These are phyloP conservation scores for Allobates femoralis DNA, from an alignment of 2,797 vertebrate species.

Conservation along the genomic window DNA sequence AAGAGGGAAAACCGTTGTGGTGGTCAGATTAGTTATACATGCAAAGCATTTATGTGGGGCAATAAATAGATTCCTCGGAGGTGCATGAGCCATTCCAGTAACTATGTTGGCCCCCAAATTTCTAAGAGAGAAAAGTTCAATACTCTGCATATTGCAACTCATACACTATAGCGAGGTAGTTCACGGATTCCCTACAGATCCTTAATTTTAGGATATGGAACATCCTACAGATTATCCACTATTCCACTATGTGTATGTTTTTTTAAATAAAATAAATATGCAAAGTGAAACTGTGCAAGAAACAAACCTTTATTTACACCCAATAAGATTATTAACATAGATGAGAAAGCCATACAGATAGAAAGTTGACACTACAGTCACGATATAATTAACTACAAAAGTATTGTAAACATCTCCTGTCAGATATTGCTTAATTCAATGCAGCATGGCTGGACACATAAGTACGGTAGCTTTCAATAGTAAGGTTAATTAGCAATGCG, in stretches of 20 bases:
- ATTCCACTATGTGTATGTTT: background rate
- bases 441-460: background rate
- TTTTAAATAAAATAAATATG: background rate
- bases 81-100: no score
- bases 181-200: no score
- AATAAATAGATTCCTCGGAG: no score
- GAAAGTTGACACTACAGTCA: background rate
- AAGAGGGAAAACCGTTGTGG: no score
- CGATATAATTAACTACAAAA: background rate
- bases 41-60: no score
- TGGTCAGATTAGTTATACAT: no score
- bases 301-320: constrained; percentile 14
- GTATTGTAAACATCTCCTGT: background rate
- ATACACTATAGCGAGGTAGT: no score
- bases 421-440: background rate
- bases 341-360: background rate
- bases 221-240: background rate
- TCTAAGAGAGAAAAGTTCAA: no score
- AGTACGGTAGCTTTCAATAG: no score
- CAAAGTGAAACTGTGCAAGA: background rate
- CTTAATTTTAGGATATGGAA: background rate
- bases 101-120: no score
- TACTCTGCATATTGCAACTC: no score
- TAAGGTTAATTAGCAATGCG: no score
- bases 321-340: constrained; percentile 3